Percentiles rank a stretch among this genome's conserved stretches.
phyloP scores from a whole-genome alignment of 2,797 vertebrate genomes.

The Taeniopygia guttata region DNA sequence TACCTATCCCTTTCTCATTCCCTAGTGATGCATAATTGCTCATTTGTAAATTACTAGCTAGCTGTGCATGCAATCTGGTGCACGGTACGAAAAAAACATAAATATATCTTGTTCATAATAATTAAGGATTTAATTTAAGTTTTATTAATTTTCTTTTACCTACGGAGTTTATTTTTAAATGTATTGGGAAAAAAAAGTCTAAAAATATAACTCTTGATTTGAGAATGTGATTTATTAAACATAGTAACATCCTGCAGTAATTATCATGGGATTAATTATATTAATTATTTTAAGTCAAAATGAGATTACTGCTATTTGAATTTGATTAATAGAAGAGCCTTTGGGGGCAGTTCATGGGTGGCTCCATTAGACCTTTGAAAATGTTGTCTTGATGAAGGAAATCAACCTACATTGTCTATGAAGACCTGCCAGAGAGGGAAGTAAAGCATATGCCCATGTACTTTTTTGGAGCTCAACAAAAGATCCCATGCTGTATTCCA shows the following conservation, averaged over 20 bases:
- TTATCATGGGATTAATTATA: constrained; percentile 25
- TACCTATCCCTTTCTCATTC: background rate
- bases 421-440: background rate
- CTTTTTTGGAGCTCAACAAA: background rate
- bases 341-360: background rate
- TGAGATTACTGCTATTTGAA: background rate
- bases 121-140: background rate
- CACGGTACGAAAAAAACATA: background rate
- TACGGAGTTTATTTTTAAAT: background rate
- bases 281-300: background rate
- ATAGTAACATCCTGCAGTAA: background rate
- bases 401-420: background rate
- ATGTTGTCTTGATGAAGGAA: background rate
- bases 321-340: background rate
- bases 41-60: constrained; percentile 1
- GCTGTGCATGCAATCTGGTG: background rate
- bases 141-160: background rate
- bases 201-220: background rate
- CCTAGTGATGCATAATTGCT: background rate
- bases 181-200: background rate
- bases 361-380: background rate
- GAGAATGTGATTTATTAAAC: background rate
- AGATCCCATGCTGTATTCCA: background rate
- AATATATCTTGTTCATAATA: background rate
- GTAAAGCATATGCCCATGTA: background rate